Evolutionary conservation across 2,888 invertebrate genomes (phyloP).

Genomic region (Ochropleura plecta): DNA sequence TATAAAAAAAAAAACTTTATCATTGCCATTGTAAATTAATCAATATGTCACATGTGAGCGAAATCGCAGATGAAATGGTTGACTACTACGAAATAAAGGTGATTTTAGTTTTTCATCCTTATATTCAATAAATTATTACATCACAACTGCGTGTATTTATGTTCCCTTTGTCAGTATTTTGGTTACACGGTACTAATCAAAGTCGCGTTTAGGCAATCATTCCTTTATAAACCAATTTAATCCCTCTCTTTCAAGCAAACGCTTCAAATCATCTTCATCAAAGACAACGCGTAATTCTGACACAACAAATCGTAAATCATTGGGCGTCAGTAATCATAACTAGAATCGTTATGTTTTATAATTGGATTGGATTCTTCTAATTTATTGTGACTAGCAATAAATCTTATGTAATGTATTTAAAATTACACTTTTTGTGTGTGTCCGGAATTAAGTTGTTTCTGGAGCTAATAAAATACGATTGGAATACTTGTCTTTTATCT

Average conservation of each 20-base stretch:
- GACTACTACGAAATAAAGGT: background rate
- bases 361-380: constrained; percentile 45
- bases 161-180: background rate
- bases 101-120: background rate
- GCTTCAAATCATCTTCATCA: constrained; percentile 44
- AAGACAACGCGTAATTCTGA: constrained; percentile 41
- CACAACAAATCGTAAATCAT: constrained; percentile 50
- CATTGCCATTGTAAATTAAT: background rate
- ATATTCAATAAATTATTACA: background rate
- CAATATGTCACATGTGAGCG: background rate
- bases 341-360: constrained; percentile 49
- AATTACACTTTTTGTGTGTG: constrained; percentile 10
- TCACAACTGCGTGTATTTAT: background rate
- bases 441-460: background rate
- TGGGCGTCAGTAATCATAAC: constrained; percentile 48
- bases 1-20: too few relatives aligned
- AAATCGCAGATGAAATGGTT: background rate
- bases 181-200: constrained; percentile 29
- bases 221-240: constrained; percentile 40
- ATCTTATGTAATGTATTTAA: constrained; percentile 25
- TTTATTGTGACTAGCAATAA: constrained; percentile 29
- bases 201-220: constrained; percentile 33
- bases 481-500: background rate
- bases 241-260: constrained; percentile 37
- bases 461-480: background rate